Evolutionary conservation across 2,113 vertebrate genomes (phyloP).

Genomic region (Corythaixoides concolor): DNA sequence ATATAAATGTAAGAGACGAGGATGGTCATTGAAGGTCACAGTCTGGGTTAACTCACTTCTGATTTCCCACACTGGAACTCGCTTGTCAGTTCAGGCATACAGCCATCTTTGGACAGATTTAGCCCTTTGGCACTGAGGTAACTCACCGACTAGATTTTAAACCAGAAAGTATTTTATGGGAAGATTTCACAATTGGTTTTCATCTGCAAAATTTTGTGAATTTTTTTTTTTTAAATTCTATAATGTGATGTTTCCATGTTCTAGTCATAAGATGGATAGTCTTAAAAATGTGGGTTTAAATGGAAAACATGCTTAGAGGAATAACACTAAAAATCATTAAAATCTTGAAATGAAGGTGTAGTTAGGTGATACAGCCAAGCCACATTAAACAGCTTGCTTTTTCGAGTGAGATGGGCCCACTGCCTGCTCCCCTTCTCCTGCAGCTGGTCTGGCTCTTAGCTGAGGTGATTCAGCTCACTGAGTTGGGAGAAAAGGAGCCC

Average conservation of each 20-base stretch:
- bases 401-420: neutral
- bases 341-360: neutral
- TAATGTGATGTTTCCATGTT: neutral
- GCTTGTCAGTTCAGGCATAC: neutral
- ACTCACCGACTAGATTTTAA: neutral
- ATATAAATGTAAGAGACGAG: neutral
- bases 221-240: neutral
- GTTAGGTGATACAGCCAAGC: neutral
- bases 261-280: neutral
- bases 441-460: neutral
- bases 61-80: neutral
- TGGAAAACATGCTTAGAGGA: neutral
- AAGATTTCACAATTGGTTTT: neutral
- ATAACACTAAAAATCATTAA: neutral
- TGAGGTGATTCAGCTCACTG: neutral
- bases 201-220: neutral
- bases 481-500: neutral
- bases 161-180: neutral
- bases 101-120: neutral
- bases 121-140: neutral
- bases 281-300: neutral
- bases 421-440: neutral
- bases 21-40: neutral
- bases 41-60: neutral
- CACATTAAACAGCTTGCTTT: neutral